These are phyloP conservation scores for Vidua chalybeata DNA, from an alignment of 2,113 vertebrate genomes.

Conservation along the genomic window DNA sequence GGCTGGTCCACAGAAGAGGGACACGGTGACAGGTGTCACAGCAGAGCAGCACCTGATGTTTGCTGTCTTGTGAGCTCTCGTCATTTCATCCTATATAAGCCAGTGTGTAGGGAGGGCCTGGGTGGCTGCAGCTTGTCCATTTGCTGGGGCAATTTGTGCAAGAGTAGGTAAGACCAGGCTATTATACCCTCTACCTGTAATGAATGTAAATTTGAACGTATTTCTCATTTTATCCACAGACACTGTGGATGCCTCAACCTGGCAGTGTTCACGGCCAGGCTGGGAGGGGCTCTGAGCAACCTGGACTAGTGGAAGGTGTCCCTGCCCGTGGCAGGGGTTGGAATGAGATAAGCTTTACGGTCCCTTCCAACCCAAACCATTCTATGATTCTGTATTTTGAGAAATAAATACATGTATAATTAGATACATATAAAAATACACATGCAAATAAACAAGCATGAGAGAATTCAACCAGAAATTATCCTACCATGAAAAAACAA, in stretches of 20 bases:
- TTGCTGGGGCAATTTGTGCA: constrained; percentile 78
- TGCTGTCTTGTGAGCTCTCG: constrained; percentile 82
- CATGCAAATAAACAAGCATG: not conserved
- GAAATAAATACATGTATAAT: not conserved
- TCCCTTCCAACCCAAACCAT: not conserved
- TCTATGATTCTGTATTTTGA: not conserved
- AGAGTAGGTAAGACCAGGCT: not conserved
- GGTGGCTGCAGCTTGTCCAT: constrained; percentile 78
- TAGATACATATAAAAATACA: not conserved
- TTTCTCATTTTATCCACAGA: not conserved
- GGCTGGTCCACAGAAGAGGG: constrained; percentile 86
- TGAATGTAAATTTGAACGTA: not conserved
- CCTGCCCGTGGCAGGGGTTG: not conserved
- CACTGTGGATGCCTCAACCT: not conserved
- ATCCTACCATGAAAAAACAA: not conserved
- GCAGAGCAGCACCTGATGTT: constrained; percentile 88
- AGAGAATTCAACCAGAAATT: not conserved
- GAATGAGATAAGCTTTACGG: not conserved
- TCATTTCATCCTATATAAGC: constrained; percentile 95
- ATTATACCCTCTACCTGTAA: not conserved
- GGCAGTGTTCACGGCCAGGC: not conserved
- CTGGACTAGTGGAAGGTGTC: too few relatives aligned
- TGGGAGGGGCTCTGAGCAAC: not conserved
- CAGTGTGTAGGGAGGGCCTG: constrained; percentile 87
- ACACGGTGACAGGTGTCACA: constrained; percentile 84